Evolutionary conservation across 2,797 vertebrate species (phyloP).

Genomic region (Oreochromis mossambicus): DNA sequence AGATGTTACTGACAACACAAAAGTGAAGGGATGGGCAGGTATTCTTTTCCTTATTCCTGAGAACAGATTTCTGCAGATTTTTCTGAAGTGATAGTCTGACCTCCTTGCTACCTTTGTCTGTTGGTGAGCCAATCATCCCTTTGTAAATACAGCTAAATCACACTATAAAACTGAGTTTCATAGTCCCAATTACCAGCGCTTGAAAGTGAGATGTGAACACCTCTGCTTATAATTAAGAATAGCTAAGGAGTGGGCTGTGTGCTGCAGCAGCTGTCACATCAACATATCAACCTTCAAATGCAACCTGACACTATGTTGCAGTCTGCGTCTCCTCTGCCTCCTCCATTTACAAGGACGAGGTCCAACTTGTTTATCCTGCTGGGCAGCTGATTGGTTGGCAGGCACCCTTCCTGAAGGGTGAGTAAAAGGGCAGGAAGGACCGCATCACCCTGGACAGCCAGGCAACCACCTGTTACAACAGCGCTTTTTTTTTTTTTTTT

Average conservation of each 20-base stretch:
- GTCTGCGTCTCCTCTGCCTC: background rate
- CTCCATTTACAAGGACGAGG: conserved; percentile 35
- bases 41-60: background rate
- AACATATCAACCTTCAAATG: conserved; percentile 10
- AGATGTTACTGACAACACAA: background rate
- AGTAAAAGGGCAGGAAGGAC: conserved; percentile 35
- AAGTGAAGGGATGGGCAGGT: background rate
- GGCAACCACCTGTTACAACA: conserved; percentile 15
- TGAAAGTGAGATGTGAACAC: background rate
- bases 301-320: background rate
- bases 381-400: conserved; percentile 47
- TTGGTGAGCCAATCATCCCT: background rate
- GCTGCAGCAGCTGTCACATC: conserved; percentile 1
- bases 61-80: background rate
- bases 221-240: conserved; percentile 29
- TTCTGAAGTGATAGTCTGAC: background rate
- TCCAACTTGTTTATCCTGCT: conserved; percentile 42
- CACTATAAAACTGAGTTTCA: background rate
- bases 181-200: background rate
- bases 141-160: background rate
- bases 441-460: conserved; percentile 12
- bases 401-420: conserved; percentile 32
- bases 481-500: background rate
- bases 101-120: background rate
- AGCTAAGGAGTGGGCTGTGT: background rate